Evolutionary conservation across 2,113 vertebrate genomes (phyloP).

Genomic region (Cathartes aura): DNA sequence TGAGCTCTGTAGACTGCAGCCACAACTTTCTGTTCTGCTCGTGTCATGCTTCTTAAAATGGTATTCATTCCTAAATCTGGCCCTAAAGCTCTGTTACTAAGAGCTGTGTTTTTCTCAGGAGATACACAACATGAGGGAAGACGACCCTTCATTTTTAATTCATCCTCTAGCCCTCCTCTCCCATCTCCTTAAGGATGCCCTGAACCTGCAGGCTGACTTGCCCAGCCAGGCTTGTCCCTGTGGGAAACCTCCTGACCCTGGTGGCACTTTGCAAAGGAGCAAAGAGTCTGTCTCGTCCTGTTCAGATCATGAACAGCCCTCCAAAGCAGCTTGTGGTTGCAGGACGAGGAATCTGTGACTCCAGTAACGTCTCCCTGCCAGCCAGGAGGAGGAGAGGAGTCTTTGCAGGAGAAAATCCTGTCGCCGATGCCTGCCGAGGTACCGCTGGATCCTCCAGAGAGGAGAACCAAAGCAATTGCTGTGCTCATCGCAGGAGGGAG

Average conservation of each 20-base stretch:
- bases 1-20: neutral
- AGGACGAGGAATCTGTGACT: neutral
- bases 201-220: neutral
- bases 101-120: neutral
- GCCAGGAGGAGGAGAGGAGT: neutral
- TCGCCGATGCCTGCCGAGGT: rapidly evolving
- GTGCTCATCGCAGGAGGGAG: rapidly evolving
- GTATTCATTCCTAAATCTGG: neutral
- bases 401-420: neutral
- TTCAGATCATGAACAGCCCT: neutral
- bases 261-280: neutral
- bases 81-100: neutral
- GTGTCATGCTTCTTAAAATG: neutral
- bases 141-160: neutral
- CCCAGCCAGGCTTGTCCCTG: neutral
- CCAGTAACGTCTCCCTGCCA: neutral
- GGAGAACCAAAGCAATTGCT: rapidly evolving
- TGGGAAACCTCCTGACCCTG: neutral
- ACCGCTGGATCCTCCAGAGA: neutral
- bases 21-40: neutral
- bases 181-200: neutral
- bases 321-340: neutral
- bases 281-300: neutral
- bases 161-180: neutral
- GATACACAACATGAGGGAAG: neutral